Evolutionary conservation across 2,113 vertebrate species (phyloP).

Genomic region (Spea bombifrons): DNA sequence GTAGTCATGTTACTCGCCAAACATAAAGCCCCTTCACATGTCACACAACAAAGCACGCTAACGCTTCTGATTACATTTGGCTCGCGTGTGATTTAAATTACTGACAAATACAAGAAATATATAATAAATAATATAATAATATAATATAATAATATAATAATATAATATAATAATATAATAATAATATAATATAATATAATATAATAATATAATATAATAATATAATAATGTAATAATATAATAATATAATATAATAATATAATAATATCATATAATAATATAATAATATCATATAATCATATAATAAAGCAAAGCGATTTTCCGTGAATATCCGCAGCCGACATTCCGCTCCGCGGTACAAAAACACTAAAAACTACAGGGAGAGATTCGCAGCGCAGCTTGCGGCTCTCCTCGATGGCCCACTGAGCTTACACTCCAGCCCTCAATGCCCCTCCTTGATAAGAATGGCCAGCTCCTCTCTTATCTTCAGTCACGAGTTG

Average conservation of each 20-base stretch:
- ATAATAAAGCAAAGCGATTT: too few relatives aligned
- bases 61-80: slow-evolving; percentile 4
- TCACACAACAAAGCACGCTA: not conserved
- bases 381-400: too few relatives aligned
- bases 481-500: slow-evolving; percentile 29
- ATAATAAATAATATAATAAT: not conserved
- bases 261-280: too few relatives aligned
- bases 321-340: too few relatives aligned
- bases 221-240: too few relatives aligned
- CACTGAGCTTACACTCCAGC: slow-evolving; percentile 19
- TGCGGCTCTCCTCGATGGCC: not conserved
- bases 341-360: too few relatives aligned
- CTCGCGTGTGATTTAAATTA: slow-evolving; percentile 6
- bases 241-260: too few relatives aligned
- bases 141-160: not conserved
- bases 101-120: not conserved
- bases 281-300: too few relatives aligned
- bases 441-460: not conserved
- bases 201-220: too few relatives aligned
- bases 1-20: not conserved
- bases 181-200: too few relatives aligned
- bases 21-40: not conserved
- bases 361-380: too few relatives aligned
- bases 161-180: not conserved
- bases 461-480: not conserved